Evolutionary conservation across 1,140 invertebrate genomes (phyloP), one percentile per base, ranked within the genome.

Genomic region (Drosophila auraria): DNA sequence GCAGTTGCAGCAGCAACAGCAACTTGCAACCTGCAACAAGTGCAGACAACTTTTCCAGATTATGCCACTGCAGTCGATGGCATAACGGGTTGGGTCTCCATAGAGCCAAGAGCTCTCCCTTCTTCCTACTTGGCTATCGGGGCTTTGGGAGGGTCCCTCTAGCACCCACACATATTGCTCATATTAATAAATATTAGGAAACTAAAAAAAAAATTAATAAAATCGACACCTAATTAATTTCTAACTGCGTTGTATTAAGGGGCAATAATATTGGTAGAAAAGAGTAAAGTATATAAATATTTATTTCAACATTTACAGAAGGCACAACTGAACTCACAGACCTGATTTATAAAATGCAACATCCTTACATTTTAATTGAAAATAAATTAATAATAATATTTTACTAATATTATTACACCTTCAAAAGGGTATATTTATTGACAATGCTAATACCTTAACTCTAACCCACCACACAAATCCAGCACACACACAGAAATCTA

Each of bases 1-100:
- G 63, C 71, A 70, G 54, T 49, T 56, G 60, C 54, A 63, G 56
- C 47, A 27, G 44, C 60, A 54, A 20, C 51, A 47, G 30, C 56
- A 54, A 30, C 20, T 58, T 23, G 44, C 45, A 73, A 53, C 70
- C 78, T 62, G 84, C 78, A 84, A 89, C 84, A 89, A 89, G 84
- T 89, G 84, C 81, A 78, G 49, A n/a, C 78, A 86, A 70, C 53
- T 69, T 75, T 75, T 75, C 42, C 72, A 57, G 68, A 72, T 61
- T 60, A 74, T 72, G 49, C 66, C 68, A 73, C 54, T 45, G 66
- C 45, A 23, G 38, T 73, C 27, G 65, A 71, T 53, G 70, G 72
- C 71, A 51, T 75, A 75, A 75, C 72, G 71, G 72, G 71, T 75
- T 75, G 72, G 57, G 68, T 51, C 36, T 73, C 20, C 8, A 12